Percentiles rank a stretch among this genome's conserved stretches.
Conservation (phyloP, 2,113 vertebrate species). For the Ovibos moschatus region DNA sequence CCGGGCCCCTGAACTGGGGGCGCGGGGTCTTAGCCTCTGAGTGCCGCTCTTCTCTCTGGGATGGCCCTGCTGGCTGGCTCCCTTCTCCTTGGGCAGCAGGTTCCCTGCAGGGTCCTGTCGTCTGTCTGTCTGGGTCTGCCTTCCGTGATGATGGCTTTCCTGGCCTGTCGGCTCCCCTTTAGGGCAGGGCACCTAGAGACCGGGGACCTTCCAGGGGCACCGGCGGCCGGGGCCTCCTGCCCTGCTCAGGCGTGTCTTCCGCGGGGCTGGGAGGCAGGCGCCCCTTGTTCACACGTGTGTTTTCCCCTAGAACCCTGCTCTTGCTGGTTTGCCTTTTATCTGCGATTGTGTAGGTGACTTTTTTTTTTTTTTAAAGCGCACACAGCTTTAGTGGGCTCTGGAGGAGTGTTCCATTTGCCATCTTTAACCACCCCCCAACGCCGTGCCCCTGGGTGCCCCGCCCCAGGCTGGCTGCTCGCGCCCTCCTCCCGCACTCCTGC, state of each 20-base stretch:
- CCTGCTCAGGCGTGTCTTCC: rapidly evolving
- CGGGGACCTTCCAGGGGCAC: rapidly evolving
- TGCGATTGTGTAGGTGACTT: background rate
- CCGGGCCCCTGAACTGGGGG: background rate
- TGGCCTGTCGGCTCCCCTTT: background rate
- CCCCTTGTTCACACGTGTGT: rapidly evolving
- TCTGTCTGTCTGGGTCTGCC: background rate
- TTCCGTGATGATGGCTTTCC: background rate
- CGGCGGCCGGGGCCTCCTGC: rapidly evolving
- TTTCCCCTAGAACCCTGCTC: rapidly evolving
- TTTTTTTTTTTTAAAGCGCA: background rate
- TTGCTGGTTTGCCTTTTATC: background rate
- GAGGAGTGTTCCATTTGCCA: background rate
- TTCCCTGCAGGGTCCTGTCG: too few relatives aligned
- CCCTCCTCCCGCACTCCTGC: rapidly evolving
- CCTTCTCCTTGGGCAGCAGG: background rate
- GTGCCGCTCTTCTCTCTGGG: rapidly evolving
- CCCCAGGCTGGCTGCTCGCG: background rate
- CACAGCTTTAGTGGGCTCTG: background rate
- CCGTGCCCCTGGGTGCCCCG: rapidly evolving
- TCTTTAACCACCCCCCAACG: too few relatives aligned
- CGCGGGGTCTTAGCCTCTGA: rapidly evolving
- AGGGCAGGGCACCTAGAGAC: too few relatives aligned
- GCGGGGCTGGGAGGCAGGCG: too few relatives aligned
- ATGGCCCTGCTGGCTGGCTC: background rate